Evolutionary conservation across 1,140 invertebrate genomes (phyloP), one percentile per base, ranked within the genome.

Genomic region (Trigoniulus corallinus): DNA sequence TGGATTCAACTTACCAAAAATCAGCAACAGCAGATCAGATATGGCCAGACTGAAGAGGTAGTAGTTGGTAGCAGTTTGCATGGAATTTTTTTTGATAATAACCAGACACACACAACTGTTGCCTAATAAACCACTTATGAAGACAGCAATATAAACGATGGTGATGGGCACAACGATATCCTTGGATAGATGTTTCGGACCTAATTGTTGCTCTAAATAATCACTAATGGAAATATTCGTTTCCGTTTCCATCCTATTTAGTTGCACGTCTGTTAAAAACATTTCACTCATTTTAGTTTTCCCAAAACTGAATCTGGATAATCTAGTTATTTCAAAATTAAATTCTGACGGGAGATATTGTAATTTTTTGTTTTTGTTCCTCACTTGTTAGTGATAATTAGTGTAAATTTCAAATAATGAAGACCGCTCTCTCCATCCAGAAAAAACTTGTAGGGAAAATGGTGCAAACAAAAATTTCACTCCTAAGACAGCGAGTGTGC

Each of bases 11-110:
- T 53, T 49, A 56, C 73, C 73, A 7, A 74, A 55, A 1, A 73
- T 44, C 3, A 98, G 72, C 2, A 96, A 69, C 7, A 97, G 66
- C 22, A 98, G 72, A 65, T 98, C 94, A 0, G 89, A 92, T 40
- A 96, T 71, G 3, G 93, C 89, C 59, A 98, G 71, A 62, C 81
- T 86, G 64, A 92, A 94, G 41, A 95, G 71, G 62, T 95, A 95
- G 59, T 86, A 93, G 64, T 95, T 95, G 20, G 74, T 75, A 4
- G 66, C 62, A 4, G 69, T 72, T 52, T 70, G 67, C 70, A 72
- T 69, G 48, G 55, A 53, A 39, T 12, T 41, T 37, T 73, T 75
- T 26, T 64, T 59, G 2, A 62, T 56, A 41, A 77, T 76, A 18
- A 77, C 75, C 26, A 75, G 54, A 55, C 74, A 76, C 3, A 74